Percentiles rank a stretch among this genome's conserved stretches.
phyloP scores from a whole-genome alignment of 2,888 invertebrate species.

The Nomada fabriciana region DNA sequence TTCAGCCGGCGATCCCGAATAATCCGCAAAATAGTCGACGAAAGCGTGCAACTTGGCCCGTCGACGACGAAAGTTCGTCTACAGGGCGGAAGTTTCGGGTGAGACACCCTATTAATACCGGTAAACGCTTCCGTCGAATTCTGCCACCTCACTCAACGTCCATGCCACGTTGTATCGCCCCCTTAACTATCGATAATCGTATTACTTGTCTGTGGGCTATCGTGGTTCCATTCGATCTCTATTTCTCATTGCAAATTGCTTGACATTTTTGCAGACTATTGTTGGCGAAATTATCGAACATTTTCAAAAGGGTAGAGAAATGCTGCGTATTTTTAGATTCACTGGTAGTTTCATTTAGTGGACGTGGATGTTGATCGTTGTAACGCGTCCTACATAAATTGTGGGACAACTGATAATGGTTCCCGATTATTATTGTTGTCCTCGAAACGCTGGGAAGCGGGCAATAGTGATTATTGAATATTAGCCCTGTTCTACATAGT shows the following conservation, averaged over 20 bases:
- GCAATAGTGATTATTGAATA: background rate
- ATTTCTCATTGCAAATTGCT: background rate
- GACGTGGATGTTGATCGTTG: too few relatives aligned
- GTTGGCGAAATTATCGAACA: background rate
- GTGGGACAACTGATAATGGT: too few relatives aligned
- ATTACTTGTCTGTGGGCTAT: background rate
- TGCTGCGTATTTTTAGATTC: too few relatives aligned
- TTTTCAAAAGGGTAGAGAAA: too few relatives aligned
- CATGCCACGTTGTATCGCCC: background rate
- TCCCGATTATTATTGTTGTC: too few relatives aligned
- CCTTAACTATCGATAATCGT: constrained; percentile 40
- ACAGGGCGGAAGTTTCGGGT: constrained; percentile 11
- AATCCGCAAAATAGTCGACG: constrained; percentile 36
- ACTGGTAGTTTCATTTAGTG: too few relatives aligned
- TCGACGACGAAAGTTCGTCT: background rate
- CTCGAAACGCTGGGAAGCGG: background rate
- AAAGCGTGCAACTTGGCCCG: constrained; percentile 5
- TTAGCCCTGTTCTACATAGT: background rate
- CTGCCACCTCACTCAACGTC: constrained; percentile 8
- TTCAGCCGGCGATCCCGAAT: constrained; percentile 17
- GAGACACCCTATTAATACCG: constrained; percentile 38
- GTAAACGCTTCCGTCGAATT: constrained; percentile 27
- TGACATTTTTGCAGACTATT: background rate
- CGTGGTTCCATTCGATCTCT: background rate
- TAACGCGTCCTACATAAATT: too few relatives aligned